Evolutionary conservation across 2,113 vertebrate genomes (phyloP).

Genomic region (Chrysochloris asiatica): DNA sequence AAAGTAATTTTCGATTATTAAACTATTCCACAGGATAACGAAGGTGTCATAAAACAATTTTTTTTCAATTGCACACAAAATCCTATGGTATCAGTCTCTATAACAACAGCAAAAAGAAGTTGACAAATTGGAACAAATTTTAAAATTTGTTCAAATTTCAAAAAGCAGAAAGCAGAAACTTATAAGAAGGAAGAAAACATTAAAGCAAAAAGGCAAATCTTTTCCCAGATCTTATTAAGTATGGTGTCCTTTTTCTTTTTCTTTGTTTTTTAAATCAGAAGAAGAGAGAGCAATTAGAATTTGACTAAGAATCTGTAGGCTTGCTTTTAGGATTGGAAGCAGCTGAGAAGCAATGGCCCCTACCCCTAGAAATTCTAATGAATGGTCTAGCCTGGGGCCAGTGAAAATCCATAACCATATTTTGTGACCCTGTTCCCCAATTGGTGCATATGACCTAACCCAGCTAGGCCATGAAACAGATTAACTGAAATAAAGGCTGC

Average conservation of each 20-base stretch:
- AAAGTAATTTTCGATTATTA: too few relatives aligned
- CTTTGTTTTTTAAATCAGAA: neutral
- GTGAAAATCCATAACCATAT: neutral
- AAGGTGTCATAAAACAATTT: neutral
- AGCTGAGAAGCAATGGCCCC: neutral
- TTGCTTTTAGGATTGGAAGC: neutral
- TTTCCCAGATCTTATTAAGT: too few relatives aligned
- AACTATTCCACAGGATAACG: neutral
- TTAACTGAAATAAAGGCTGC: neutral
- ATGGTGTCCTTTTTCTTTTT: too few relatives aligned
- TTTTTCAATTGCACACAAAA: neutral
- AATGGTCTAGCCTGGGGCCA: too few relatives aligned
- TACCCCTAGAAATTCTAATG: too few relatives aligned
- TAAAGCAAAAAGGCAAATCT: neutral
- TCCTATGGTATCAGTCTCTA: neutral
- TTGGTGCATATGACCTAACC: neutral
- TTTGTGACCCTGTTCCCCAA: neutral
- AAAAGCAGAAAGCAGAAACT: neutral
- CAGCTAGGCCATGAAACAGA: neutral
- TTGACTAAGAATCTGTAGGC: neutral
- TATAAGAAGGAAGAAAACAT: neutral
- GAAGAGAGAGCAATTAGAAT: neutral
- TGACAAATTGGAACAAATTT: neutral
- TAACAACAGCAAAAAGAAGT: neutral
- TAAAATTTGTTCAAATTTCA: too few relatives aligned